Evolutionary conservation across 2,113 vertebrate genomes (phyloP).

Genomic region (Crotalus viridis): DNA sequence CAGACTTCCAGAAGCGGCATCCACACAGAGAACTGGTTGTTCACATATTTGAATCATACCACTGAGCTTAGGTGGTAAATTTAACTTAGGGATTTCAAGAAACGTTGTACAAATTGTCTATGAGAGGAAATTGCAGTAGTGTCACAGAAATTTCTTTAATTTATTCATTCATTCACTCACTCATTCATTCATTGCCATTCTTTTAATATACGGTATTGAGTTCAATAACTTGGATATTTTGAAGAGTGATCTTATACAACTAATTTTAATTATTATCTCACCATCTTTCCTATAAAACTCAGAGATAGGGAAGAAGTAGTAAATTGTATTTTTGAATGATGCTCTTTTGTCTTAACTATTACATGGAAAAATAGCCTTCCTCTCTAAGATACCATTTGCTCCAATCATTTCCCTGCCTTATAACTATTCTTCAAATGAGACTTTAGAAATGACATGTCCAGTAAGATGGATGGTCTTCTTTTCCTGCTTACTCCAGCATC

Average conservation of each 20-base stretch:
- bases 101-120: not conserved
- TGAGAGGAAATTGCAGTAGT: not conserved
- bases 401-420: slow-evolving; percentile 41
- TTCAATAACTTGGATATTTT: not conserved
- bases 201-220: not conserved
- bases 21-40: no score
- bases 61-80: not conserved
- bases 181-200: not conserved
- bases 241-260: not conserved
- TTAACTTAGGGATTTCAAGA: not conserved
- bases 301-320: not conserved
- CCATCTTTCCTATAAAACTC: slow-evolving; percentile 17
- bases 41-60: no score
- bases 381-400: not conserved
- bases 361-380: slow-evolving; percentile 32
- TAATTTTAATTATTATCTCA: slow-evolving; percentile 11
- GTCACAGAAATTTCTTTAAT: not conserved
- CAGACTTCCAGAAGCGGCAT: no score
- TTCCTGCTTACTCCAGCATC: slow-evolving; percentile 48
- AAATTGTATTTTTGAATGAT: slow-evolving; percentile 36
- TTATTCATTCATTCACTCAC: not conserved
- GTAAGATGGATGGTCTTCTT: slow-evolving; percentile 39
- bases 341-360: slow-evolving; percentile 37
- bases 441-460: slow-evolving; percentile 58
- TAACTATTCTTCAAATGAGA: slow-evolving; percentile 56